These are phyloP conservation scores for Drosophila malerkotliana DNA, from an alignment of 1,140 invertebrate genomes.

Conservation along the genomic window DNA sequence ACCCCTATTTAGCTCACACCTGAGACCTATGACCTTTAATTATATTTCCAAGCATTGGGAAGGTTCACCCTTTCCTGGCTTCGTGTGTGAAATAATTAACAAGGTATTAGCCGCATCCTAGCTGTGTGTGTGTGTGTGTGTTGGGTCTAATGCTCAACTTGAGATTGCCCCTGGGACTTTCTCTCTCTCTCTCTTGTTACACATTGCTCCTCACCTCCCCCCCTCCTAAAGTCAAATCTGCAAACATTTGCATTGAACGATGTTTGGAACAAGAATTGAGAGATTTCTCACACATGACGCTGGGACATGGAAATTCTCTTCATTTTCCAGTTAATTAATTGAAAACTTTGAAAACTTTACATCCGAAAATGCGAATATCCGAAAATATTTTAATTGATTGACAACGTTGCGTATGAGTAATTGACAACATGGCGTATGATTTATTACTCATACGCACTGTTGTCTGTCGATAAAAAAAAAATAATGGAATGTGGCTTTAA, in stretches of 20 bases:
- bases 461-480: not conserved
- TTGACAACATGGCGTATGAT: conserved; percentile 1
- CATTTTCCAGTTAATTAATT: not conserved
- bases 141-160: conserved; percentile 22
- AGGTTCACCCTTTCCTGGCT: conserved; percentile 24
- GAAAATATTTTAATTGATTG: not conserved
- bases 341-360: not conserved
- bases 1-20: not conserved
- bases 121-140: conserved; percentile 9
- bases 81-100: conserved; percentile 41
- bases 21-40: conserved; percentile 6
- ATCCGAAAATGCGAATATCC: not conserved
- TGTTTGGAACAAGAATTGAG: not conserved
- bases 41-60: not conserved
- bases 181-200: not conserved
- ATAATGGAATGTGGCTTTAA: not conserved
- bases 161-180: conserved; percentile 13
- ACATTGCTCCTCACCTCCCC: not conserved
- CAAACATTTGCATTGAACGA: conserved; percentile 1
- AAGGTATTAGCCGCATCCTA: conserved; percentile 41
- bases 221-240: not conserved
- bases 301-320: not conserved
- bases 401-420: not conserved
- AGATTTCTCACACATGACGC: not conserved
- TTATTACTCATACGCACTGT: not conserved